Evolutionary conservation across 2,797 vertebrate species (phyloP), one percentile per base, ranked within the genome.

Genomic region (Antennarius maculatus): DNA sequence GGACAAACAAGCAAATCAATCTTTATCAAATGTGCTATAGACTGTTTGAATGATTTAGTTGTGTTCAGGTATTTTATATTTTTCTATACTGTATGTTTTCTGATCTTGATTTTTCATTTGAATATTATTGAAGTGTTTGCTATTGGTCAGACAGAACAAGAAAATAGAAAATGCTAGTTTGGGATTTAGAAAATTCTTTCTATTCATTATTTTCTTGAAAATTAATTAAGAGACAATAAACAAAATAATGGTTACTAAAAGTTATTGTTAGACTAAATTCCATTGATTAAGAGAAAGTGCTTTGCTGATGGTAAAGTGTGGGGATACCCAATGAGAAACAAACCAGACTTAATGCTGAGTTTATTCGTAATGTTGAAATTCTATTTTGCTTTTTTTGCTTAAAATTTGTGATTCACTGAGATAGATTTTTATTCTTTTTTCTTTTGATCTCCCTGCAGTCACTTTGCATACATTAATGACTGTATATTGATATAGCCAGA

Each of bases 401-500:
- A 29, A 14, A 49, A 31, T 17, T 3, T 39, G 28, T 55, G 46
- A 27, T 14, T 17, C 5, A 15, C 46, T 37, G 1, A 29, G 13
- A 7, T n/a, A 8, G 13, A 27, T 57, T 14, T 34, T 1, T 34
- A 9, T n/a, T 15, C 6, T 28, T 45, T 34, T 28, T 37, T 47
- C 12, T 42, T 42, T 42, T 11, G 13, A 8, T 42, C 9, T 13
- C 12, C 13, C 42, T 43, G 42, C 13, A 43, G 10, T 60, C 18
- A 43, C 11, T 69, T 39, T 66, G 13, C 5, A 23, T 4, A 63
- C 27, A 65, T 43, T 72, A 61, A 18, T 48, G 48, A 10, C 15
- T 74, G 12, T 37, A 6, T 46, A 41, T 57, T 41, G 53, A 69
- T 51, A 29, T 56, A 9, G 56, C 41, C 59, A 11, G 28, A 65